Conservation (phyloP, 2,888 invertebrate genomes). For the Xestia c-nigrum region DNA sequence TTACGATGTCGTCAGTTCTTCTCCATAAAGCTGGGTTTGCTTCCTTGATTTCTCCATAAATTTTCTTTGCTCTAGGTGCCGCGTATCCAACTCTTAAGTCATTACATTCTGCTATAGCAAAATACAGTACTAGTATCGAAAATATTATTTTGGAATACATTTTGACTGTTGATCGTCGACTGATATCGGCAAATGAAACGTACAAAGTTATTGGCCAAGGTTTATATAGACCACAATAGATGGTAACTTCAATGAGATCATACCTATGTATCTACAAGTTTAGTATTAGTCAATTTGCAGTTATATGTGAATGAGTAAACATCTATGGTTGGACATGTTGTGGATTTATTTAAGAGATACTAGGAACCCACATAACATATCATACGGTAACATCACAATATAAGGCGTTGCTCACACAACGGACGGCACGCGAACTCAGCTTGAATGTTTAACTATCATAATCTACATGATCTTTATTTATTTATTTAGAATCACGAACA, state of each 20-base stretch:
- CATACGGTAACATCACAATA: not conserved
- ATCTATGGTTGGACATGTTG: conserved; percentile 39
- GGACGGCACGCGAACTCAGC: not conserved
- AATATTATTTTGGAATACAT: conserved; percentile 57
- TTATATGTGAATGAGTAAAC: conserved; percentile 60
- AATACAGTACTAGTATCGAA: conserved; percentile 42
- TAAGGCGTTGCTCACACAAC: not conserved
- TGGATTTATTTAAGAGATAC: conserved; percentile 40
- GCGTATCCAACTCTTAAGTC: conserved; percentile 75
- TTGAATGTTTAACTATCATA: not conserved
- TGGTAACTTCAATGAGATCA: conserved; percentile 61
- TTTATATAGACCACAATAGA: conserved; percentile 49
- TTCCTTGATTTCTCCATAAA: conserved; percentile 81
- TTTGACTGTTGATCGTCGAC: conserved; percentile 23
- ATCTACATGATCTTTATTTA: not conserved
- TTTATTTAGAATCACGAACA: no score
- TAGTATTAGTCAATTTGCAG: conserved; percentile 53
- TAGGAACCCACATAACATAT: conserved; percentile 46
- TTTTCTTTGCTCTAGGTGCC: conserved; percentile 71
- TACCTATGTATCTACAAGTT: conserved; percentile 22
- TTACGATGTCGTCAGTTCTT: conserved; percentile 79
- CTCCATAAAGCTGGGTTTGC: conserved; percentile 83
- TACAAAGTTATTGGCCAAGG: not conserved
- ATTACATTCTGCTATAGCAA: conserved; percentile 58
- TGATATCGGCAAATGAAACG: conserved; percentile 28